Evolutionary conservation across 2,888 invertebrate genomes (phyloP), one percentile per base, ranked within the genome.

Genomic region (Drosophila rellima): DNA sequence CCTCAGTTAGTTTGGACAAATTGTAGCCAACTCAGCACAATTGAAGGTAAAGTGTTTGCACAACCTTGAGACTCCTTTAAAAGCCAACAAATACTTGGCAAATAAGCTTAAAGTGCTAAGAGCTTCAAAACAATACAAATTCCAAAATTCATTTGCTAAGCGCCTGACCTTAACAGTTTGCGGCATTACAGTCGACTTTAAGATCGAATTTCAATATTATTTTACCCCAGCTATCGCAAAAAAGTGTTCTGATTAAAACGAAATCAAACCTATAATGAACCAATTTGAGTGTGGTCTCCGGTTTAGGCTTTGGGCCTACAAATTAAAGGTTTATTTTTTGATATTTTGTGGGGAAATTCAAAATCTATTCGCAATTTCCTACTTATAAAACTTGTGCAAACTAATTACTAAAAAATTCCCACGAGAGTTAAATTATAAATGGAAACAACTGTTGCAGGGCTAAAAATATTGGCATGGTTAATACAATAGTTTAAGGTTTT

Each of bases 61-160:
- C 56, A 56, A 56, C 63, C 61, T 60, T 60, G 47, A 60, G 50
- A 33, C 59, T 60, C n/a, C 6, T 52, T 52, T 45, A 54, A 52
- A n/a, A 20, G 45, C 15, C 35, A 42, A 31, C 35, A 35, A 51
- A 51, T 37, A 42, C n/a, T 33, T 18, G 8, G 18, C 50, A 60
- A 61, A 52, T 29, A 29, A 37, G 52, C 62, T 55, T 33, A 55
- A 31, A 44, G 51, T 52, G 51, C 15, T 17, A 15, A 52, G 26
- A 17, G 37, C 37, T 42, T 50, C 17, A 18, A 48, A 17, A 15
- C 33, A 37, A 51, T 33, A 23, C 40, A 60, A 51, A 51, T 51
- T 23, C 50, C 50, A 15, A 11, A 35, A 17, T 44, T 55, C 20
- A 42, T 20, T 29, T 50, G 40, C 15, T 40, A 11, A 31, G 18